phyloP scores from a whole-genome alignment of 2,888 invertebrate genomes.

The Sinotaia quadrata region DNA sequence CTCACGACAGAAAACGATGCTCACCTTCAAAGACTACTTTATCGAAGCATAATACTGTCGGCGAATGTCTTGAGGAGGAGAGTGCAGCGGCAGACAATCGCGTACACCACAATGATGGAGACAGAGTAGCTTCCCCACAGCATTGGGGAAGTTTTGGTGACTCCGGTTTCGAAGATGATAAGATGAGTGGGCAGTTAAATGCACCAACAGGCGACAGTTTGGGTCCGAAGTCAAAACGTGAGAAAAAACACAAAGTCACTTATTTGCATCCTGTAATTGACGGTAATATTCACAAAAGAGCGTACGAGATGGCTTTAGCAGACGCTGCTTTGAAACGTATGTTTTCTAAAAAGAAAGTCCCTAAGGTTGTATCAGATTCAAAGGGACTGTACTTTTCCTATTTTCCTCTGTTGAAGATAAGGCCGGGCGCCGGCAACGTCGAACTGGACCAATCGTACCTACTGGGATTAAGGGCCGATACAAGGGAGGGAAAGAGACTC shows the following conservation, averaged over 20 bases:
- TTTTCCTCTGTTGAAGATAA: constrained; percentile 39
- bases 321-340: constrained; percentile 33
- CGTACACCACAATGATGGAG: constrained; percentile 15
- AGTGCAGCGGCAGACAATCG: neutral
- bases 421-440: neutral
- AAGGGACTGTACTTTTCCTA: constrained; percentile 45
- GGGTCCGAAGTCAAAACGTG: neutral
- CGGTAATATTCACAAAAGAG: constrained; percentile 43
- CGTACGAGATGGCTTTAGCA: constrained; percentile 42
- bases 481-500: constrained; percentile 25
- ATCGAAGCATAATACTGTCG: neutral
- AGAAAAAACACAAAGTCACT: constrained; percentile 7
- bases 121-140: constrained; percentile 8
- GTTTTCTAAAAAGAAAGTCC: constrained; percentile 14
- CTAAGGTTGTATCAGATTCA: constrained; percentile 21
- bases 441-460: neutral
- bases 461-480: constrained; percentile 35
- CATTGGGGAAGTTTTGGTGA: neutral
- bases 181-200: neutral
- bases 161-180: constrained; percentile 14
- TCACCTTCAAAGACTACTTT: neutral
- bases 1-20: neutral
- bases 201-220: neutral
- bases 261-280: constrained; percentile 36
- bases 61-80: too few relatives aligned